Percentiles rank a stretch among this genome's conserved stretches.
phyloP scores from a whole-genome alignment of 2,888 invertebrate genomes.

The Tolmerus cingulatus region DNA sequence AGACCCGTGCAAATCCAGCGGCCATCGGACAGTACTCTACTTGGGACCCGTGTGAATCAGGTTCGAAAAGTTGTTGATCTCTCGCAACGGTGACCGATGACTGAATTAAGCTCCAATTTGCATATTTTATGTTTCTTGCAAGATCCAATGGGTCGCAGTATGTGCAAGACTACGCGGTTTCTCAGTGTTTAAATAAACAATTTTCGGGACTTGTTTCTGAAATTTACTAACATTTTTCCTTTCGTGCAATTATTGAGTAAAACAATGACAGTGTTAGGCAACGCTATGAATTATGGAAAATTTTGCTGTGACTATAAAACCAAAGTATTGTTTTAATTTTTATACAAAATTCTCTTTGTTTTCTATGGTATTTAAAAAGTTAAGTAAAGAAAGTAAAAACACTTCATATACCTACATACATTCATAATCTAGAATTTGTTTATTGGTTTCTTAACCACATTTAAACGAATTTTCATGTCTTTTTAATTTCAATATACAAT shows the following conservation, averaged over 20 bases:
- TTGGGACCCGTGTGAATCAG: background rate
- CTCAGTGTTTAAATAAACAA: background rate
- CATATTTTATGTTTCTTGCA: background rate
- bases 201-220: background rate
- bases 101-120: background rate
- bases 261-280: no score
- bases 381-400: no score
- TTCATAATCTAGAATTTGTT: no score
- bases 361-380: no score
- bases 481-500: no score
- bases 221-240: background rate
- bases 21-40: background rate
- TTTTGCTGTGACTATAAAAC: no score
- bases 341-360: no score
- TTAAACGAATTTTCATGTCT: no score
- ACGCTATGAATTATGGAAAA: no score
- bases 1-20: background rate
- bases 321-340: no score
- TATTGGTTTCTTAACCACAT: no score
- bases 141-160: background rate
- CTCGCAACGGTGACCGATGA: conserved; percentile 5
- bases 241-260: background rate
- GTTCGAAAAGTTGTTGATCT: background rate
- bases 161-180: background rate
- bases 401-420: no score